Conservation (phyloP, 2,888 invertebrate species). For the Rugalucina vietnamica region DNA sequence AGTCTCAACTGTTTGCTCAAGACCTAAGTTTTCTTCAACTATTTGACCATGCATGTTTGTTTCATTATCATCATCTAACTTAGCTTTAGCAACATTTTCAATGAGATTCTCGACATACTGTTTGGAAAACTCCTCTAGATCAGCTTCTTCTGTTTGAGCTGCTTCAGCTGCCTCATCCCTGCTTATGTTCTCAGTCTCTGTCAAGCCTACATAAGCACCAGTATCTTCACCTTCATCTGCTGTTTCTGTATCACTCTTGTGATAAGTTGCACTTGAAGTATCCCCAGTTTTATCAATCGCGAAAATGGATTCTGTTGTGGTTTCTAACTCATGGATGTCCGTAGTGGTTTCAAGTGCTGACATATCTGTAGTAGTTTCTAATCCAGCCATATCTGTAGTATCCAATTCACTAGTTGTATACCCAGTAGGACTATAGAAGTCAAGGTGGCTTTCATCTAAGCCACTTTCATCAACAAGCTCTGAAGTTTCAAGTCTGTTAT, state of each 20-base stretch:
- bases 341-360: background rate
- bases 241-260: background rate
- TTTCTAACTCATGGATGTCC: background rate
- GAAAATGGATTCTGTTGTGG: background rate
- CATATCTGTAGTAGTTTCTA: slow-evolving; percentile 23
- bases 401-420: slow-evolving; percentile 59
- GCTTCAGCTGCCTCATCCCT: background rate
- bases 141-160: background rate
- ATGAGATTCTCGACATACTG: background rate
- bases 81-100: background rate
- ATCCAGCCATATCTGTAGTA: slow-evolving; percentile 41
- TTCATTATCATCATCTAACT: background rate
- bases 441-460: slow-evolving; percentile 35
- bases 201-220: background rate
- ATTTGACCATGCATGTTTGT: background rate
- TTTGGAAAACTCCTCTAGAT: background rate
- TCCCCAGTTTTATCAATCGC: background rate
- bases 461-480: slow-evolving; percentile 22
- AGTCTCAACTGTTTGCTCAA: background rate
- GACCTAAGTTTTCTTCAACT: background rate
- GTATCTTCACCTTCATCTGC: background rate
- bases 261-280: background rate
- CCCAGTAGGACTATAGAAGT: slow-evolving; percentile 48
- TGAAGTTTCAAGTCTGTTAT: background rate
- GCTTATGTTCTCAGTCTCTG: background rate